Evolutionary conservation across 2,113 vertebrate genomes (phyloP), one percentile per base, ranked within the genome.

Genomic region (Gulo gulo): DNA sequence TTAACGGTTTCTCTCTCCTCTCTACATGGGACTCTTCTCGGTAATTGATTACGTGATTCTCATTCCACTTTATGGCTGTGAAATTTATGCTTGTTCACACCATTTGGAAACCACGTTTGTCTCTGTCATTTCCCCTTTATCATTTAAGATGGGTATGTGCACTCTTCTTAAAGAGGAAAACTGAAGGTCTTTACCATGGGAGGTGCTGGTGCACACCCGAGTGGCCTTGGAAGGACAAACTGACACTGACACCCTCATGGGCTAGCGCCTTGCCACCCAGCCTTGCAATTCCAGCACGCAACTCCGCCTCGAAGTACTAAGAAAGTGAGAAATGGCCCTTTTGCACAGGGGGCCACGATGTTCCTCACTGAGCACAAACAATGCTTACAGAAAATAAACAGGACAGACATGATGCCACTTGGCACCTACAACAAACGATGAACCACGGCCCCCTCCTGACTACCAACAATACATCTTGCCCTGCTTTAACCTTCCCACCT

Each of bases 31-130:
- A 42, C 71, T 97, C 94, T 93, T 63, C 93, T 89, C 69, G 50
- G 45, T 89, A 97, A 96, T 88, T 82, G 87, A 83, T 82, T 55
- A 74, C 29, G n/a, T 74, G 55, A 21, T 83, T 93, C 78, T 94
- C 78, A 91, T 78, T 83, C n/a, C 6, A 45, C 3, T 84, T 95
- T 81, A 55, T 0, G 4, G 23, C 42, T 86, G 7, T 94, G 89
- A 89, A 36, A 88, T 80, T 92, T 74, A 81, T 67, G 36, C 9
- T 80, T 86, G 34, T 26, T 94, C 42, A 93, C 8, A 67, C 59
- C 52, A 63, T 50, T 83, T 26, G 36, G 45, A 80, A 67, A 83
- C 14, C 20, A 16, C 65, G 71, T 95, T 82, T 84, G 16, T 82
- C 69, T 92, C 50, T 81, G 36, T 39, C 65, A 31, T 42, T 69